Percentiles rank a stretch among this genome's conserved stretches.
Conservation (phyloP, 2,113 vertebrate genomes). For the Pangasianodon hypophthalmus region DNA sequence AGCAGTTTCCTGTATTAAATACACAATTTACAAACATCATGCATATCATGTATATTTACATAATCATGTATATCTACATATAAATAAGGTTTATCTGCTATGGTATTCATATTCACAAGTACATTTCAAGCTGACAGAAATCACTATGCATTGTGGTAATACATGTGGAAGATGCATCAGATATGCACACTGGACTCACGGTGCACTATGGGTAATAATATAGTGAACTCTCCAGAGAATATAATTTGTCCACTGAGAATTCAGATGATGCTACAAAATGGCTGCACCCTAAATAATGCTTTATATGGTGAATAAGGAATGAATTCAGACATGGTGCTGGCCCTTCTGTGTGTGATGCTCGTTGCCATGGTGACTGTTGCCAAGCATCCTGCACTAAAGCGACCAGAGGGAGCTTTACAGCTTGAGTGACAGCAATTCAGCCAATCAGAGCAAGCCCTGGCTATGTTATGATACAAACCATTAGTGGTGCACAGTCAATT, state of each 20-base stretch:
- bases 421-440: background rate
- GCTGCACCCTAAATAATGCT: background rate
- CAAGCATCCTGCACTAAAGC: background rate
- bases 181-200: background rate
- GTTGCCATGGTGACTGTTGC: conserved; percentile 12
- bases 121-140: background rate
- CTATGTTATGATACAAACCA: no score
- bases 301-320: background rate
- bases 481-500: no score
- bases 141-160: background rate
- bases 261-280: background rate
- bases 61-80: background rate
- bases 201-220: background rate
- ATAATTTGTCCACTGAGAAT: background rate
- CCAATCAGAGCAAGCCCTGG: background rate
- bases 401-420: background rate
- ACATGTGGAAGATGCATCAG: background rate
- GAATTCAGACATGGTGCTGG: background rate
- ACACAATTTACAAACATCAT: no score
- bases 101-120: background rate
- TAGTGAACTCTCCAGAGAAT: background rate
- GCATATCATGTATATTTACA: background rate
- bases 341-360: background rate
- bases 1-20: no score
- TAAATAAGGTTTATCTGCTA: background rate